Evolutionary conservation across 2,888 invertebrate species (phyloP), one percentile per base, ranked within the genome.

Genomic region (Drosophila conformis): DNA sequence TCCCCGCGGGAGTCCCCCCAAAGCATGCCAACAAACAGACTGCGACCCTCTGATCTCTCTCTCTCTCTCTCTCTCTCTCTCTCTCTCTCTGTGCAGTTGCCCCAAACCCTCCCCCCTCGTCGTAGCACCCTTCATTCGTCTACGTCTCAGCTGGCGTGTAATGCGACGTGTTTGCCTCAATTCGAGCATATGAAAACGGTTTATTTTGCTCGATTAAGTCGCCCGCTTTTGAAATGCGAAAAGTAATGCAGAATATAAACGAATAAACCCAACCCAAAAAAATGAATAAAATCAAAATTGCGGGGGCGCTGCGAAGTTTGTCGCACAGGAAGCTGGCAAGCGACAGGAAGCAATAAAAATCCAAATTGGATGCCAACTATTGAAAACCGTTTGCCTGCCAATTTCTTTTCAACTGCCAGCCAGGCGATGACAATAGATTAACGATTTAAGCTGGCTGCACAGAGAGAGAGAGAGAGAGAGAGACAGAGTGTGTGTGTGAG

Each of bases 161-260:
- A 89, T 88, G 82, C 88, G 81, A 84, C 76, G 88, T 81, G 87
- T 90, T 89, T 81, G 88, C 84, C 84, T 84, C 84, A 86, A 90
- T 83, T 90, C 91, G 79, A 88, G 92, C 89, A 86, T 83, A 87
- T 85, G 80, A 86, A 87, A 92, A 91, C 82, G 91, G 89, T 92
- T 91, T 91, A 91, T 92, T 91, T 92, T 91, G 91, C 92, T 91
- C 91, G 91, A 91, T 91, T 91, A 92, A 91, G 88, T 91, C 82
- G 82, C 83, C 62, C 65, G 78, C 80, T 91, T 85, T 83, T 84
- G 84, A 81, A 89, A 79, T 79, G 80, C 77, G 85, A 38, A 31
- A 52, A 54, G 29, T 67, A 64, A 54, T 31, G 11, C 46, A 40
- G 48, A 60, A 65, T 52, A n/a, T 35, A 35, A 67, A 40, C 51